A percentile compares a stretch with the other conserved stretches of the same genome.
These are phyloP conservation scores for Climacteris rufus DNA, from an alignment of 2,113 vertebrate genomes.

Conservation along the genomic window DNA sequence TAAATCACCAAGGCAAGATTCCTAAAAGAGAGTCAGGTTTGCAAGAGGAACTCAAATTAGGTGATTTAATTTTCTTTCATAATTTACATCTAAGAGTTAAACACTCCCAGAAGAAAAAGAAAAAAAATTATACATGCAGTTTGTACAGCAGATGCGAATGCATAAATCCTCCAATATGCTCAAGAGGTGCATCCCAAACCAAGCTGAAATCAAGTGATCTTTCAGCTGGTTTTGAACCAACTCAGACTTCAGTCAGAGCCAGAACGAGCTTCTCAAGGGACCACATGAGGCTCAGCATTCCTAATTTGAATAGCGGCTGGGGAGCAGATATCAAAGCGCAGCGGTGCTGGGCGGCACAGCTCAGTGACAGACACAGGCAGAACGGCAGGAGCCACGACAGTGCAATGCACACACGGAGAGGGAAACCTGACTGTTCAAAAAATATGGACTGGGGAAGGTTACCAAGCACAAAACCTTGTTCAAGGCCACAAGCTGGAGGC, in stretches of 20 bases:
- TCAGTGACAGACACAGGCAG: accelerated
- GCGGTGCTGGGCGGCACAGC: accelerated
- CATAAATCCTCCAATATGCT: neutral
- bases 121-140: neutral
- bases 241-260: neutral
- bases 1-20: neutral
- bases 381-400: neutral
- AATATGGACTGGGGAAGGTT: accelerated
- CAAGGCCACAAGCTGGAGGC: neutral
- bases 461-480: neutral
- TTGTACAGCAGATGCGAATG: neutral
- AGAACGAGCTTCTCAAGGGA: neutral
- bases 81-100: neutral
- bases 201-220: neutral
- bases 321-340: accelerated
- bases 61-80: neutral
- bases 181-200: neutral
- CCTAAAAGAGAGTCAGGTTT: neutral
- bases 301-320: accelerated
- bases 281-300: accelerated
- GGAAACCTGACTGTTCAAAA: neutral
- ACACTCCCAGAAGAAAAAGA: neutral
- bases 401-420: accelerated
- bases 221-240: neutral
- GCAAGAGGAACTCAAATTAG: neutral